Base-by-base conservation (phyloP, 2,113 vertebrate species). In the Fulica atra region DNA sequence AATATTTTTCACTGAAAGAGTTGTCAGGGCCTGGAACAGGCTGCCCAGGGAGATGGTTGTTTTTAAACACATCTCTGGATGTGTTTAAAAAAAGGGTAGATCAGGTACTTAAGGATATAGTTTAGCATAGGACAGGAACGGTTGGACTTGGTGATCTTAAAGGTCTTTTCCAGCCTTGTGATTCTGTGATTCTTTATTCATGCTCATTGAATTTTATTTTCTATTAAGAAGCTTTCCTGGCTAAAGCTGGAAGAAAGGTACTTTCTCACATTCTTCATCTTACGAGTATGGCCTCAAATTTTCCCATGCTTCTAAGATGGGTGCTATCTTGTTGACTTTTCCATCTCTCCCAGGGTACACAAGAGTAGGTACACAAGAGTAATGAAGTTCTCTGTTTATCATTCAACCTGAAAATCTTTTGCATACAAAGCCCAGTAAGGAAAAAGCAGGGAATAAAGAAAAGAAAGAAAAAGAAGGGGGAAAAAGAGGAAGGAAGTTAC, bases 341-440 rank as follows among this genome's bases (percentile, higher is more conserved):
- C 17, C 4, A 7, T 2, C 6, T 3, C 10, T 20, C 4, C 4
- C 0, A 2, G 44, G 17, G 44, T 46, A 46, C 44, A 46, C 44
- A 42, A 42, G 42, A 42, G 42, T 42, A 16, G 42, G 42, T 42
- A 42, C 18, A 61, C 7, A 8, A 61, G 51, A 66, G 8, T 7
- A 51, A 38, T 50, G 6, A 56, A 15, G 6, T 31, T n/a, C 1
- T 60, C 28, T 89, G 19, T 13, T 61, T 59, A 64, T 69, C 46
- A n/a, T 5, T 76, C 60, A 38, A 10, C 20, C 11, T 29, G 56
- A 44, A 54, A 87, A 50, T 4, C 10, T 50, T 83, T 54, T 66
- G 7, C 13, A 56, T 38, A 33, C 2, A 59, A 54, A 31, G 73
- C 3, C 5, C 42, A 60, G 16, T 46, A 68, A 63, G 2, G 3